Evolutionary conservation across 92 coral and sea anemone genomes (phyloP).

Genomic region (Siderastrea siderea): DNA sequence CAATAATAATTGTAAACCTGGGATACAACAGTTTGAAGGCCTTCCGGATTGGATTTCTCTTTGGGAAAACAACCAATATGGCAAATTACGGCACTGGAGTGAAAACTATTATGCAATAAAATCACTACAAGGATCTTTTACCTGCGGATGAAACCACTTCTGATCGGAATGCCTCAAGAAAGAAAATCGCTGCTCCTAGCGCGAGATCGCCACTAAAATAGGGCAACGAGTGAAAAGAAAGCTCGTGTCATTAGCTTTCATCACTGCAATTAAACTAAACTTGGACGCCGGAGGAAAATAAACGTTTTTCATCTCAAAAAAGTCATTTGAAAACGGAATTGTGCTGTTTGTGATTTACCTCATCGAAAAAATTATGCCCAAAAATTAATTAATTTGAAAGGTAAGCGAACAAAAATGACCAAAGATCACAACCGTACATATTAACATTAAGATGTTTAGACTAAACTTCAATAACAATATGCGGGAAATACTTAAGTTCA

Average conservation of each 20-base stretch:
- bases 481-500: slow-evolving; percentile 6
- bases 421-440: not conserved
- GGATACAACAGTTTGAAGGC: not conserved
- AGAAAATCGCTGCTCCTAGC: not conserved
- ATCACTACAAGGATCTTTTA: too few relatives aligned
- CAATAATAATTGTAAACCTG: not conserved
- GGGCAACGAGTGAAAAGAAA: slow-evolving; percentile 10
- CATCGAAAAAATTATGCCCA: not conserved
- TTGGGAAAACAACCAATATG: slow-evolving; percentile 3
- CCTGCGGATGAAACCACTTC: too few relatives aligned
- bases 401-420: not conserved
- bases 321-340: not conserved
- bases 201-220: slow-evolving; percentile 11
- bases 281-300: not conserved
- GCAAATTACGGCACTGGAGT: not conserved
- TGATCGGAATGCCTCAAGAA: not conserved
- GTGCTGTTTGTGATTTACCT: not conserved
- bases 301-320: not conserved
- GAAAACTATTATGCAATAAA: not conserved
- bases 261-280: slow-evolving; percentile 26
- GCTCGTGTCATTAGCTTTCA: slow-evolving; percentile 15
- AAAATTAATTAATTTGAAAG: not conserved
- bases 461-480: not conserved
- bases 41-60: not conserved
- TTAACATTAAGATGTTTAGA: not conserved